Base-by-base conservation (phyloP, 2,888 invertebrate genomes). In the Napeogenes sylphis region DNA sequence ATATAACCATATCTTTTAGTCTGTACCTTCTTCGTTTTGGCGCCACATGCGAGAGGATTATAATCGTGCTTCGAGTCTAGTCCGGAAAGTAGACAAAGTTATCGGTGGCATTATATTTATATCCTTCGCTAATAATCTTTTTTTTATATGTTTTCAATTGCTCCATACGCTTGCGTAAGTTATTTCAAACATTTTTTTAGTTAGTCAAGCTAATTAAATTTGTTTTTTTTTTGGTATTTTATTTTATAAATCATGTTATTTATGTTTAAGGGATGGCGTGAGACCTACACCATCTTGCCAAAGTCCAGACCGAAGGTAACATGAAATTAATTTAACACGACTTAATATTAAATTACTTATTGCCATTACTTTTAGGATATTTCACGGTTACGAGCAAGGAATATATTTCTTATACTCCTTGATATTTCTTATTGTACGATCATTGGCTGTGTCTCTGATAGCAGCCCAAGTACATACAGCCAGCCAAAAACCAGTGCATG, bases 101-200 rank as follows among this genome's bases (percentile, higher is more conserved):
- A 89, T 95, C 56, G 92, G 93, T 5, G 88, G 91, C 13, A 79
- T 95, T 47, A 90, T 94, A 1, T 85, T 94, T n/a, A 82, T 94
- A 2, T 93, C 94, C 0, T 94, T 94, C 68, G 91, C 93, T 0
- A 93, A 92, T 68, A 94, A 95, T 73, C 86, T 94, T 61, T 94
- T 93, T 78, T 95, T 94, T 75, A 92, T 94, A 65, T 94, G 94
- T 67, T 88, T 94, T 55, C 94, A 95, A 71, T 83, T 95, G 13
- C 92, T 94, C 69, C 92, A 94, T 75, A 92, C 92, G 58, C 87
- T 94, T 62, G 91, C 92, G 94, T 94, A 79, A 90, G 92, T 73
- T 30, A 51, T 42, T 42, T 1, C 42, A 10, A 10, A 42, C 6
- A 35, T 35, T 2, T 35, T 35, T 6, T 35, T 35, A 6, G 2